phyloP scores from a whole-genome alignment of 2,888 invertebrate species.

The Agriopis leucophaearia region DNA sequence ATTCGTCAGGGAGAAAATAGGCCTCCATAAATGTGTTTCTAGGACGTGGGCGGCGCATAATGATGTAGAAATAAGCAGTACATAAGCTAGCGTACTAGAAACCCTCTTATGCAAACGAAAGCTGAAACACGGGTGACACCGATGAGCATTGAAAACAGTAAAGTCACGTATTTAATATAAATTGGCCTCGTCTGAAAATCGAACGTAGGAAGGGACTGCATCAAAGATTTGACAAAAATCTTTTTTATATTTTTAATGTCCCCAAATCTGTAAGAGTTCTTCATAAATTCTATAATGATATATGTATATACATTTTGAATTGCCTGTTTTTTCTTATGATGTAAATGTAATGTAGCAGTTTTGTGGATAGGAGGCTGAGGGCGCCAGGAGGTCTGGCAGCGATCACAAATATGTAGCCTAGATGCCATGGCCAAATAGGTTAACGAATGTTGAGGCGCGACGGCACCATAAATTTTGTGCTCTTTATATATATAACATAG shows the following conservation, averaged over 20 bases:
- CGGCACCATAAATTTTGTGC: constrained; percentile 1
- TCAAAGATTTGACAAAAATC: background rate
- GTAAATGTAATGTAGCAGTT: constrained; percentile 53
- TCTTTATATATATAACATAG: background rate
- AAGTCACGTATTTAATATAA: constrained; percentile 3
- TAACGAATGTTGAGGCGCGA: constrained; percentile 48
- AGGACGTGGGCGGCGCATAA: constrained; percentile 37
- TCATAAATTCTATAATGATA: background rate
- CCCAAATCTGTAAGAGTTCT: background rate
- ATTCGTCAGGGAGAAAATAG: constrained; percentile 39
- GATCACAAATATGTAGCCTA: constrained; percentile 54
- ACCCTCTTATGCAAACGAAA: background rate
- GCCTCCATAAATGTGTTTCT: constrained; percentile 42
- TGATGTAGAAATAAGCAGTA: constrained; percentile 22
- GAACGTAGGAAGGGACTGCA: background rate
- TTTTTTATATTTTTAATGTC: background rate
- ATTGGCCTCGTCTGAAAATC: constrained; percentile 20
- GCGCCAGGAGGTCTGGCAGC: constrained; percentile 82
- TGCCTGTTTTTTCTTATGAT: background rate
- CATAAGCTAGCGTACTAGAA: constrained; percentile 11
- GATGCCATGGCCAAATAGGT: constrained; percentile 63
- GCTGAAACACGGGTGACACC: background rate
- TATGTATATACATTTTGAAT: background rate
- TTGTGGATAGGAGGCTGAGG: constrained; percentile 48
- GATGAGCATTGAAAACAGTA: background rate